Conservation (phyloP, 2,888 invertebrate genomes). For the Hirtodrosophila alboralis region DNA sequence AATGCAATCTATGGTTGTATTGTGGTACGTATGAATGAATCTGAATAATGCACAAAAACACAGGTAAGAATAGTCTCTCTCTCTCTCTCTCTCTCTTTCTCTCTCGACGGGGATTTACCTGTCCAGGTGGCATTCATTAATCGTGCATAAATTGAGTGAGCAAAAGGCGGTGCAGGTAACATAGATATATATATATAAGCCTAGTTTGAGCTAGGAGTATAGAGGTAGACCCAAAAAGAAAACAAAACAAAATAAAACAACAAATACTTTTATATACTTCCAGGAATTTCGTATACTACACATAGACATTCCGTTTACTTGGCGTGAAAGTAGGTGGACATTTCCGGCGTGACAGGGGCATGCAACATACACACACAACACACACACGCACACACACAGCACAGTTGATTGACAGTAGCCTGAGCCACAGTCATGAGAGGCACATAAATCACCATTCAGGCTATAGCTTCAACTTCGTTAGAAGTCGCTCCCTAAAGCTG, state of each 20-base stretch:
- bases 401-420: conserved; percentile 50
- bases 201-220: no score
- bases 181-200: no score
- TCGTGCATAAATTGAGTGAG: conserved; percentile 72
- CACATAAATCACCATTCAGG: conserved; percentile 57
- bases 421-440: conserved; percentile 7
- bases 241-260: conserved; percentile 6
- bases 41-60: conserved; percentile 18
- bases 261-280: conserved; percentile 42
- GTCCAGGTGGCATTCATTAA: conserved; percentile 77
- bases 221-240: conserved; percentile 22
- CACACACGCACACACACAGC: conserved; percentile 18
- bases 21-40: conserved; percentile 52
- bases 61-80: no score
- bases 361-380: conserved; percentile 29
- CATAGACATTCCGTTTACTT: conserved; percentile 29
- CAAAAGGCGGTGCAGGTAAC: no score
- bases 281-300: conserved; percentile 39
- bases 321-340: conserved; percentile 79
- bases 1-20: conserved; percentile 33
- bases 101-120: conserved; percentile 11
- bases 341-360: conserved; percentile 63
- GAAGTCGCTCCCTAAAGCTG: conserved; percentile 66
- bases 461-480: conserved; percentile 58
- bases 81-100: no score